Percentiles rank a stretch among this genome's conserved stretches.
Conservation (phyloP, 2,888 invertebrate genomes). For the Erynnis tages region DNA sequence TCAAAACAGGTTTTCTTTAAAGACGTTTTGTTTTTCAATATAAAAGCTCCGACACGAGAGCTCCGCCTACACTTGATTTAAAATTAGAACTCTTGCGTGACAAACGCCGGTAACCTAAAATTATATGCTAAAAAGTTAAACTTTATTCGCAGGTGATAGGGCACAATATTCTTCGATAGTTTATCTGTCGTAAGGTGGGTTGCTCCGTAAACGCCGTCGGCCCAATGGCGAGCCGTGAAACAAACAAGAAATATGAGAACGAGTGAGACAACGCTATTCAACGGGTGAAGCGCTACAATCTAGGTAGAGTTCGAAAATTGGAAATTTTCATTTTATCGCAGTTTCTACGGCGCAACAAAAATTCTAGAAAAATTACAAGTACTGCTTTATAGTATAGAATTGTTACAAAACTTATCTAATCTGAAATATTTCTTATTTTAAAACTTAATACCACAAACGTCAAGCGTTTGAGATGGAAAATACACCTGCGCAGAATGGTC, state of each 20-base stretch:
- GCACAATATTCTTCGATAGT: constrained; percentile 73
- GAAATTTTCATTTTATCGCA: neutral
- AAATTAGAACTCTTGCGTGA: constrained; percentile 81
- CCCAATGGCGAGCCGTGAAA: constrained; percentile 75
- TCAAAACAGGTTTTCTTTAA: constrained; percentile 77
- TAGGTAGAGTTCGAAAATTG: constrained; percentile 10
- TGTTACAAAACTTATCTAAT: neutral
- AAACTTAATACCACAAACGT: constrained; percentile 34
- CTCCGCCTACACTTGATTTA: constrained; percentile 82
- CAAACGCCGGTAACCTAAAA: constrained; percentile 78
- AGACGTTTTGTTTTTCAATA: constrained; percentile 80
- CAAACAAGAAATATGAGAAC: constrained; percentile 74
- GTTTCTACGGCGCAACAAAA: neutral
- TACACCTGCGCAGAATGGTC: constrained; percentile 36
- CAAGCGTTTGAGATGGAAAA: constrained; percentile 50
- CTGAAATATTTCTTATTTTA: neutral
- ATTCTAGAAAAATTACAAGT: neutral
- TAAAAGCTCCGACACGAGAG: constrained; percentile 72
- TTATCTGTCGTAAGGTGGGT: constrained; percentile 77
- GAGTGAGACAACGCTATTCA: constrained; percentile 65
- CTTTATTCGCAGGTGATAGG: constrained; percentile 75
- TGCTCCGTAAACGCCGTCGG: constrained; percentile 78
- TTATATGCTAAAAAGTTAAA: constrained; percentile 78
- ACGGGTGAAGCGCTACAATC: constrained; percentile 26
- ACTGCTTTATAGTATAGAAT: too few species aligned